Conservation (phyloP, 1,140 invertebrate genomes). For the Pinna nobilis region DNA sequence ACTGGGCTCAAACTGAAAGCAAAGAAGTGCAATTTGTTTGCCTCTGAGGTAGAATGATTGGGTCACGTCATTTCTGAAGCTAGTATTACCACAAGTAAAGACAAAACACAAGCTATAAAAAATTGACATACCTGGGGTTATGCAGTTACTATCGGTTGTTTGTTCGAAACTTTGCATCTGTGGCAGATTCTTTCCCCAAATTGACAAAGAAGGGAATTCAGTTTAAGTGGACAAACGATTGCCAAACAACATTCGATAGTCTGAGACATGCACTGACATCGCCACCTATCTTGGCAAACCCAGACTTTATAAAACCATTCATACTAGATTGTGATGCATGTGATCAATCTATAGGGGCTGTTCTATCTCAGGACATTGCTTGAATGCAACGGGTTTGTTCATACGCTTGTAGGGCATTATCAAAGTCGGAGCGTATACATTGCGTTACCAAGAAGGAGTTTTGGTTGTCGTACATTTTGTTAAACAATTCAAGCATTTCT, state of each 20-base stretch:
- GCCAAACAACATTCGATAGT: conserved; percentile 47
- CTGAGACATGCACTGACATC: conserved; percentile 44
- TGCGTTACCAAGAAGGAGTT: too few relatives aligned
- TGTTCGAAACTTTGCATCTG: conserved; percentile 66
- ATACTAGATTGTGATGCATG: conserved; percentile 51
- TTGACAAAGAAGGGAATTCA: conserved; percentile 71
- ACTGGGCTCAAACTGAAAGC: conserved; percentile 32
- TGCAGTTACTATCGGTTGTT: conserved; percentile 71
- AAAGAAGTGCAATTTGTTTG: not conserved
- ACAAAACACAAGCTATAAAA: too few relatives aligned
- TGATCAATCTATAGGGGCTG: conserved; percentile 32
- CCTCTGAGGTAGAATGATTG: too few relatives aligned
- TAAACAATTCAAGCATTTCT: too few relatives aligned
- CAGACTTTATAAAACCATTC: conserved; percentile 44
- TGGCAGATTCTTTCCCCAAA: conserved; percentile 67
- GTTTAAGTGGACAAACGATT: conserved; percentile 46
- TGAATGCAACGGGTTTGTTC: too few relatives aligned
- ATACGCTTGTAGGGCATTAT: too few relatives aligned
- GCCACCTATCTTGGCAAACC: conserved; percentile 47
- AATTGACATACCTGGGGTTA: conserved; percentile 74
- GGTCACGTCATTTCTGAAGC: too few relatives aligned
- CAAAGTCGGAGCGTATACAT: too few relatives aligned
- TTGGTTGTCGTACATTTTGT: too few relatives aligned
- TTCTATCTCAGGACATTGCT: conserved; percentile 49
- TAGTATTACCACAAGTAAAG: too few relatives aligned